These are phyloP conservation scores for Timema podura DNA, from an alignment of 2,888 invertebrate genomes.

Conservation along the genomic window DNA sequence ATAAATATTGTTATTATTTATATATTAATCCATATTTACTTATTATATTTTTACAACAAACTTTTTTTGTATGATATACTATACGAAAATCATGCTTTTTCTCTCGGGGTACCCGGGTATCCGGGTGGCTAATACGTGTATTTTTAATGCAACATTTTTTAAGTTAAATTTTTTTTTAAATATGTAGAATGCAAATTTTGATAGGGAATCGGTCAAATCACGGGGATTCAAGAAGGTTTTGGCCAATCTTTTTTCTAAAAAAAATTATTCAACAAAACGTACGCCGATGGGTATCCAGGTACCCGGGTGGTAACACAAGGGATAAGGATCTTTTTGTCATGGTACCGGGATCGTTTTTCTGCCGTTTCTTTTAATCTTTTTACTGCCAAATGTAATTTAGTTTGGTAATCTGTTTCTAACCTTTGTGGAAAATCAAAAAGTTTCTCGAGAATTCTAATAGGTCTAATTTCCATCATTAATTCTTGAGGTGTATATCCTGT, in stretches of 20 bases:
- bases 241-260: constrained; percentile 9
- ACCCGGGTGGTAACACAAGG: constrained; percentile 10
- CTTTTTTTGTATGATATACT: too few relatives aligned
- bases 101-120: too few relatives aligned
- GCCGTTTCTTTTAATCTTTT: too few relatives aligned
- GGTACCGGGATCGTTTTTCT: too few relatives aligned
- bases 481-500: too few relatives aligned
- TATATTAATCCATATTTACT: background rate
- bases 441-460: too few relatives aligned
- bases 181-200: constrained; percentile 10
- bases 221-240: background rate
- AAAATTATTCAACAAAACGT: constrained; percentile 3
- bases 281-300: constrained; percentile 12
- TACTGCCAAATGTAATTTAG: too few relatives aligned
- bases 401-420: too few relatives aligned
- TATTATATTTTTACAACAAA: too few relatives aligned
- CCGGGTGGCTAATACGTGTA: background rate
- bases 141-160: background rate
- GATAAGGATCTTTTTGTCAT: background rate
- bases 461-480: too few relatives aligned
- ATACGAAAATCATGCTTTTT: too few relatives aligned
- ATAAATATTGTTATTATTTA: constrained; percentile 11
- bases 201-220: constrained; percentile 10
- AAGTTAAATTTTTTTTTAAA: background rate
- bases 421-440: too few relatives aligned